Percentiles rank a stretch among this genome's conserved stretches.
Evolutionary conservation across 2,113 vertebrate genomes (phyloP).

Genomic region (Eupsittula cactorum): DNA sequence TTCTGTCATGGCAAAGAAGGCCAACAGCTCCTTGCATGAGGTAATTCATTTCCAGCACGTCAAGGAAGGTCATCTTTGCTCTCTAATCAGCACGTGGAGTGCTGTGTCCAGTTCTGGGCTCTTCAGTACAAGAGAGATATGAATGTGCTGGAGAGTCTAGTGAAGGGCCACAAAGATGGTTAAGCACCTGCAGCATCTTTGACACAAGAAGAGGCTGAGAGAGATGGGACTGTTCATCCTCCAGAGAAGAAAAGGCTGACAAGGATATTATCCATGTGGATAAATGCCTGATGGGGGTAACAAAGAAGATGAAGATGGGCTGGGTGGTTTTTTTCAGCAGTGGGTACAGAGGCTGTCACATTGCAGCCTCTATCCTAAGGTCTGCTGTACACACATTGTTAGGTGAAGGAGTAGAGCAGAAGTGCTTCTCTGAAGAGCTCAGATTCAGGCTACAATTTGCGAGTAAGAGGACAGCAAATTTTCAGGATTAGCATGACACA

Average conservation of each 20-base stretch:
- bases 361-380: neutral
- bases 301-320: neutral
- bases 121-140: neutral
- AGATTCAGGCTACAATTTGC: neutral
- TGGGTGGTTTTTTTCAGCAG: neutral
- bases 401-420: neutral
- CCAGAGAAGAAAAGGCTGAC: neutral
- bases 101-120: neutral
- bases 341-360: neutral
- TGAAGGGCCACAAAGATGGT: accelerated
- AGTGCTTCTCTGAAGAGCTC: neutral
- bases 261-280: neutral
- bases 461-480: neutral
- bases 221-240: neutral
- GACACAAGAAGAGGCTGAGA: neutral
- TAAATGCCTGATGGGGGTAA: neutral
- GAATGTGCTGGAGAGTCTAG: neutral
- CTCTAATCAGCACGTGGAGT: neutral
- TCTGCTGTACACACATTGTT: neutral
- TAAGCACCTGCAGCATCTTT: neutral
- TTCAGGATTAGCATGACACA: neutral
- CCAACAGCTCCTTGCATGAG: neutral
- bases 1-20: accelerated
- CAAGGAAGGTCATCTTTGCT: neutral
- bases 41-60: neutral